Evolutionary conservation across 2,113 vertebrate genomes (phyloP), one percentile per base, ranked within the genome.

Genomic region (Prionailurus bengalensis): DNA sequence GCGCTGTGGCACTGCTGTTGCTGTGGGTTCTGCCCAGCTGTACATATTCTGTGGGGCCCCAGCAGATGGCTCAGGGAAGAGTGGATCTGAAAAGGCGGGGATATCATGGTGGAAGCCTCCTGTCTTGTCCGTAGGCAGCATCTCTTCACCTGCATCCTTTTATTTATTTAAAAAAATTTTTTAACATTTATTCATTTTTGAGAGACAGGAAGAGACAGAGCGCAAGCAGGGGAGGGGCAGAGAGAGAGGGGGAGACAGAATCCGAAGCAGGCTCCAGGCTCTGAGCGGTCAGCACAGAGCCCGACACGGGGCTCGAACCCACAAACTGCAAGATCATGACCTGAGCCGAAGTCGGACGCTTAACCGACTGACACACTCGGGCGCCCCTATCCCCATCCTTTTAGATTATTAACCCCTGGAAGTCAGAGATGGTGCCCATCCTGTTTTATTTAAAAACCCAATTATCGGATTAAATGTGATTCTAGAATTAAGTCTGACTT

Each of bases 1-100:
- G 58, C 51, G 39, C 27, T 39, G 3, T 0, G 0, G 15, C n/a
- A 9, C 19, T 2, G 31, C 29, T n/a, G 31, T 39, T 7, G 10
- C 19, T 71, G 3, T 1, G 25, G 65, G 45, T 66, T 80, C 42
- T 78, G 45, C 21, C 17, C 39, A 27, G 4, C 14, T 9, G 10
- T 78, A 17, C 1, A 14, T 13, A 16, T 13, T 14, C 53, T 2
- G 23, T 51, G 78, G 23, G 31, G 45, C 48, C 15, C 48, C 36
- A 7, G 33, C 16, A 31, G 31, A 61, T 55, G 19, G 6, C 27
- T 93, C 19, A 16, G 17, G 42, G 78, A 58, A 71, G 81, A 73
- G 15, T 51, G 29, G n/a, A 21, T 51, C n/a, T 88, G 33, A 65
- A 79, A 53, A 89, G 65, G 63, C 13, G 42, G 48, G 39, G 65